Evolutionary conservation across 2,797 vertebrate genomes (phyloP).

Genomic region (Leuciscus waleckii): DNA sequence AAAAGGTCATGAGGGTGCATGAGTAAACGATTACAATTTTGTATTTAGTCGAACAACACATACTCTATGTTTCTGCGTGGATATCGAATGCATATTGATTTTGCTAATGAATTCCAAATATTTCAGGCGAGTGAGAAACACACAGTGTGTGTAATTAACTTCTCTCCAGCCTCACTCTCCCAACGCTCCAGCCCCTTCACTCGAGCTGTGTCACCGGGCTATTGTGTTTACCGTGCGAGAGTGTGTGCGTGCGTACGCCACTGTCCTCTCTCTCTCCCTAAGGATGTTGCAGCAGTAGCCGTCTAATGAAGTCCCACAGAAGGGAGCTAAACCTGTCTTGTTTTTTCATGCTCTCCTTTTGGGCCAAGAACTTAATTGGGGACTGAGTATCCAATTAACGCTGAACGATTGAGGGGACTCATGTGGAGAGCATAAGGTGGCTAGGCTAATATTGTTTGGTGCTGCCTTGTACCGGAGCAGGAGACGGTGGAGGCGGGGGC

Average conservation of each 20-base stretch:
- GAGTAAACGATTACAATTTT: background rate
- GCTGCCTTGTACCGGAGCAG: conserved; percentile 25
- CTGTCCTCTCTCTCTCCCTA: conserved; percentile 65
- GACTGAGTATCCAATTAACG: conserved; percentile 88
- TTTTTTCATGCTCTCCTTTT: conserved; percentile 83
- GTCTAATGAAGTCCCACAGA: conserved; percentile 78
- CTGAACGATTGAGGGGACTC: conserved; percentile 73
- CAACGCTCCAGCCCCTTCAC: conserved; percentile 37
- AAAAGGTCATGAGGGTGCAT: background rate
- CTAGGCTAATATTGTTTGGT: conserved; percentile 69
- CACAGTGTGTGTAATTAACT: conserved; percentile 41
- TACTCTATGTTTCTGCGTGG: conserved; percentile 21
- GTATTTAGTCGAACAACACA: conserved; percentile 5
- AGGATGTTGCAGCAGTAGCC: conserved; percentile 70
- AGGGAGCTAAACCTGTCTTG: conserved; percentile 66
- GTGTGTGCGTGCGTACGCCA: conserved; percentile 46
- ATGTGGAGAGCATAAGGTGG: conserved; percentile 73
- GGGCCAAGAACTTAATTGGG: conserved; percentile 87
- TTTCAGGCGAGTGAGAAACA: conserved; percentile 51
- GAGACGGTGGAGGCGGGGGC: conserved; percentile 37
- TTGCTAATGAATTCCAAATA: conserved; percentile 66
- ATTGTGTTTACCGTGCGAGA: conserved; percentile 58
- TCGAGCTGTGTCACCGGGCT: conserved; percentile 58
- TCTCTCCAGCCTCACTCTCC: conserved; percentile 46
- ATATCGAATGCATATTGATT: conserved; percentile 62